A percentile compares a stretch with the other conserved stretches of the same genome.
These are phyloP conservation scores for Yponomeuta evonymella DNA, from an alignment of 2,888 invertebrate species.

Conservation along the genomic window DNA sequence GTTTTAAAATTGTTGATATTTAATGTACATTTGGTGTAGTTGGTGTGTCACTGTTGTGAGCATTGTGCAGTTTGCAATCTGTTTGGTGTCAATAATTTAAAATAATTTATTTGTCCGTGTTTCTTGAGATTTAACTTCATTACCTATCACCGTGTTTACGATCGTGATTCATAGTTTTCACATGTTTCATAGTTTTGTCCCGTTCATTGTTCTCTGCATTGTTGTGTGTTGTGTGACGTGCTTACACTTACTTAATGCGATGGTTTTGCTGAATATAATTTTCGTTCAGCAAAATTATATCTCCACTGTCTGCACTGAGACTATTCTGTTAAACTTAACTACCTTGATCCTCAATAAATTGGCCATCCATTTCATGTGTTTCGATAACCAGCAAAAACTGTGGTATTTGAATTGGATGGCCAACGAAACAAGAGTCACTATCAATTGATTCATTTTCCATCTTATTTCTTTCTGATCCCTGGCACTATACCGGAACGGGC, in stretches of 20 bases:
- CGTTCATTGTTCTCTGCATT: background rate
- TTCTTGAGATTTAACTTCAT: background rate
- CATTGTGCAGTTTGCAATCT: background rate
- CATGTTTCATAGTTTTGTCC: background rate
- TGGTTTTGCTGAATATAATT: background rate
- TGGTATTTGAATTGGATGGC: slow-evolving; percentile 1
- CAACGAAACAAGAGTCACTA: slow-evolving; percentile 22
- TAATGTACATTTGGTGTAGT: background rate
- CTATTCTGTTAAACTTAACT: background rate
- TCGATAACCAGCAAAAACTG: background rate
- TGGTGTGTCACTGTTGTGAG: slow-evolving; percentile 13
- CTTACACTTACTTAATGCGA: background rate
- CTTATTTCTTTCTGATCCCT: slow-evolving; percentile 52
- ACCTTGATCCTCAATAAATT: background rate
- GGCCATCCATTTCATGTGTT: slow-evolving; percentile 4
- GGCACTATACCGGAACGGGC: slow-evolving; percentile 55
- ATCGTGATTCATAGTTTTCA: background rate
- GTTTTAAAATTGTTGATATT: background rate
- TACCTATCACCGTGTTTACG: background rate
- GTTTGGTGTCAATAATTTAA: background rate
- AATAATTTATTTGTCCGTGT: background rate
- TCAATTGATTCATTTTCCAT: slow-evolving; percentile 59
- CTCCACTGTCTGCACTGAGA: slow-evolving; percentile 7
- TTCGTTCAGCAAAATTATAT: background rate
- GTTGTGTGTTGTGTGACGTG: slow-evolving; percentile 1